Base-by-base conservation (phyloP, 2,797 vertebrate species). In the Melanotaenia trifasciata region DNA sequence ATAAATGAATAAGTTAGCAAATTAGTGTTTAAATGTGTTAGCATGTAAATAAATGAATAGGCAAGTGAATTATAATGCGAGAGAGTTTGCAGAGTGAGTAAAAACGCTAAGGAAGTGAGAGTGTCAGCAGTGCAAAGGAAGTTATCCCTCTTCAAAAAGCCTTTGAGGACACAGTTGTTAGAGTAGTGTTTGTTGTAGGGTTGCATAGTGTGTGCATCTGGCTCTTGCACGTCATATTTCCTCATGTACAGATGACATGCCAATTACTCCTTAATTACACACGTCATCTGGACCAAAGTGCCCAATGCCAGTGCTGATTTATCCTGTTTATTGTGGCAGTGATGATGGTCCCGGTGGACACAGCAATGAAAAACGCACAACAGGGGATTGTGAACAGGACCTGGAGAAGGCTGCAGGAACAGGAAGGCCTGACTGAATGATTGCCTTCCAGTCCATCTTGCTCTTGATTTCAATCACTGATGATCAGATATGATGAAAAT, bases 181-280 rank as follows among this genome's bases (percentile, higher is more conserved):
- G 16, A 71, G 76, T 70, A 13, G 56, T 26, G 67, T 72, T 79
- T 80, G 85, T 82, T 64, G 80, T 64, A 5, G 81, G 73, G 64
- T 68, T 69, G 60, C 47, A 45, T 69, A 13, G 60, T 59, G 77
- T 65, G 69, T 84, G 80, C 91, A 91, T 92, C 92, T 90, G 90
- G 81, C 84, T 84, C 66, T 57, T 18, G 70, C 86, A 79, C 89
- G 92, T 94, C 93, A 93, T 94, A 91, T 93, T 94, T 94, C 90
- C 90, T 93, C 90, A 90, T 95, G 93, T 95, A 94, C 91, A 91
- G 94, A 94, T 95, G 93, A 95, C 94, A 94, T 93, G 93, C 92
- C 94, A 95, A 95, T 95, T 95, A 95, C 91, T 94, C 90, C 93
- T 91, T 94, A 95, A 95, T 95, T 95, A 94, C 91, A 90, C 90